Conservation (phyloP, 1,140 invertebrate species). For the Drosophila fuyamai region DNA sequence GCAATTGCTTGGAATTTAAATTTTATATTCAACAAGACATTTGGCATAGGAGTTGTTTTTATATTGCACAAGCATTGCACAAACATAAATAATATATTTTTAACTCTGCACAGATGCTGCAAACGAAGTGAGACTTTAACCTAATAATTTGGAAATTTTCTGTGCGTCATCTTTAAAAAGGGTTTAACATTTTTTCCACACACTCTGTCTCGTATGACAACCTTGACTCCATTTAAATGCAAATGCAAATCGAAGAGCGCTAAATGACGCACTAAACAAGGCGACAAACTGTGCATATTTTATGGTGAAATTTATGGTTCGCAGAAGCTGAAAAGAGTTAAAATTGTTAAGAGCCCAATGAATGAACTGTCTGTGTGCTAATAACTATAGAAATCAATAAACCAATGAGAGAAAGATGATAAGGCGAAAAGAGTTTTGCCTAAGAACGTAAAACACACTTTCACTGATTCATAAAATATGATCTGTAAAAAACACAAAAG, state of each 20-base stretch:
- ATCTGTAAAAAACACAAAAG: neutral
- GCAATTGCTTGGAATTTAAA: conserved; percentile 78
- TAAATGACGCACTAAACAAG: conserved; percentile 32
- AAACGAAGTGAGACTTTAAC: conserved; percentile 16
- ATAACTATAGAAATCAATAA: conserved; percentile 20
- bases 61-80: conserved; percentile 41
- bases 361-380: conserved; percentile 17
- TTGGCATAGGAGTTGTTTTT: conserved; percentile 66
- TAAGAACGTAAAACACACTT: conserved; percentile 36
- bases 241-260: conserved; percentile 56
- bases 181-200: conserved; percentile 16
- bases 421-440: neutral
- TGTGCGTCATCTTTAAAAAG: conserved; percentile 56
- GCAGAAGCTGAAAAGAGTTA: conserved; percentile 7
- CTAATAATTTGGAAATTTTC: conserved; percentile 42
- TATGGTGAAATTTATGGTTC: conserved; percentile 57
- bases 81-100: conserved; percentile 70
- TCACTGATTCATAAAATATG: conserved; percentile 32
- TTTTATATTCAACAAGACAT: conserved; percentile 76
- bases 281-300: conserved; percentile 47
- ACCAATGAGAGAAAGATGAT: conserved; percentile 2
- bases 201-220: conserved; percentile 34
- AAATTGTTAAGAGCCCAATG: conserved; percentile 16
- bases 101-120: conserved; percentile 47
- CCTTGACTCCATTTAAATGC: conserved; percentile 75